Evolutionary conservation across 1,140 invertebrate species (phyloP).

Genomic region (Drosophila novamexicana): DNA sequence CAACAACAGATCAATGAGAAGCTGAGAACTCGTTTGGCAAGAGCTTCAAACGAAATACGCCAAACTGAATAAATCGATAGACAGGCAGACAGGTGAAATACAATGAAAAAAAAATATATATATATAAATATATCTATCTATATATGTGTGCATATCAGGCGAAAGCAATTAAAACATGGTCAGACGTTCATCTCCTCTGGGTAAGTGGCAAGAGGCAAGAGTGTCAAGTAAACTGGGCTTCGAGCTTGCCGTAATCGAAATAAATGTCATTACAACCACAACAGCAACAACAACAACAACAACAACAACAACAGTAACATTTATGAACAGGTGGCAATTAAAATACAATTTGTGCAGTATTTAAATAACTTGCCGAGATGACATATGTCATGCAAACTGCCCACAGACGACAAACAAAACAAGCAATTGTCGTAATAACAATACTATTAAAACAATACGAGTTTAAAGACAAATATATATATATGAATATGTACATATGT

Average conservation of each 20-base stretch:
- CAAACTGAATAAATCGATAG: constrained; percentile 21
- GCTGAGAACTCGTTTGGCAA: constrained; percentile 62
- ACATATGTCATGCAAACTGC: constrained; percentile 73
- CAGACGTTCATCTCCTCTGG: constrained; percentile 49
- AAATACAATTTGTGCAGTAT: constrained; percentile 77
- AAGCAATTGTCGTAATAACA: constrained; percentile 27
- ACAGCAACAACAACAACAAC: constrained; percentile 20
- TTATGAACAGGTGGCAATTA: constrained; percentile 71
- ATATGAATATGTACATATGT: not conserved
- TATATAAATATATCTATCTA: not conserved
- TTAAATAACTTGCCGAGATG: constrained; percentile 73
- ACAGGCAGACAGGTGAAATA: constrained; percentile 16
- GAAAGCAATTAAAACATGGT: constrained; percentile 70
- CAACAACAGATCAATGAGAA: not conserved
- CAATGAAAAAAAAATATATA: constrained; percentile 2
- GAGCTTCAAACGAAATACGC: constrained; percentile 14
- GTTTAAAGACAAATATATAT: constrained; percentile 8
- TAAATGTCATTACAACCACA: constrained; percentile 69
- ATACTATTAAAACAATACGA: constrained; percentile 35
- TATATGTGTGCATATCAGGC: constrained; percentile 24
- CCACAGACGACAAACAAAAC: constrained; percentile 41
- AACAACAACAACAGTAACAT: constrained; percentile 17
- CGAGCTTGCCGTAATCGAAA: constrained; percentile 63
- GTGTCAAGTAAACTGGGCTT: constrained; percentile 30
- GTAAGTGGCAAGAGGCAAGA: constrained; percentile 34